Evolutionary conservation across 2,888 invertebrate genomes (phyloP).

Genomic region (Poecilobothrus nobilitatus): DNA sequence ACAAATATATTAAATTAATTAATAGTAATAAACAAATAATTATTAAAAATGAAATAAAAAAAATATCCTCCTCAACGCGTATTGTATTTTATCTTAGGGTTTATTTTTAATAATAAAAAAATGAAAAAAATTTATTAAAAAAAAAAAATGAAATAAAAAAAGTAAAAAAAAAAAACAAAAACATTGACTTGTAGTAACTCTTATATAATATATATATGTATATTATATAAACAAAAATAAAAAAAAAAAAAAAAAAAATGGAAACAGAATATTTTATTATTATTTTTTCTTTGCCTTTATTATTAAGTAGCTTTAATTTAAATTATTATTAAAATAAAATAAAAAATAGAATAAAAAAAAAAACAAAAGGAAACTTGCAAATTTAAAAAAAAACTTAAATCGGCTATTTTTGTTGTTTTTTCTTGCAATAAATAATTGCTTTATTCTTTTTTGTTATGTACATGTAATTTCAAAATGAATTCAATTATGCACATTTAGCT

Average conservation of each 20-base stretch:
- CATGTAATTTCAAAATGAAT: too few relatives aligned
- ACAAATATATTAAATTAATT: not conserved
- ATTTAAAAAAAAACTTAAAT: not conserved
- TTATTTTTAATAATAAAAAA: constrained; percentile 1
- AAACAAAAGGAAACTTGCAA: not conserved
- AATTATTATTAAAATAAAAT: not conserved
- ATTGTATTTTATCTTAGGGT: constrained; percentile 1
- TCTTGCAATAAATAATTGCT: not conserved
- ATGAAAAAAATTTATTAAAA: not conserved
- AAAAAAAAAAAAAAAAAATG: not conserved
- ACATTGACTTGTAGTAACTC: not conserved
- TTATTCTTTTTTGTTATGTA: too few relatives aligned
- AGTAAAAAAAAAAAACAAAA: not conserved
- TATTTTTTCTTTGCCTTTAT: not conserved
- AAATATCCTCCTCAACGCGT: constrained; percentile 1
- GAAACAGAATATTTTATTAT: not conserved
- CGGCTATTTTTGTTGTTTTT: not conserved
- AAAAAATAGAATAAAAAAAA: not conserved
- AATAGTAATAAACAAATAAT: not conserved
- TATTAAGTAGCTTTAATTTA: not conserved
- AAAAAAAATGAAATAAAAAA: not conserved
- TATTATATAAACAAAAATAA: not conserved
- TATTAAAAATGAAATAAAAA: not conserved
- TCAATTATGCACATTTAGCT: too few relatives aligned
- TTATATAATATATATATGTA: too few relatives aligned